Percentiles rank a stretch among this genome's conserved stretches.
Conservation (phyloP, 2,113 vertebrate genomes). For the Anarhynchus alexandrinus region DNA sequence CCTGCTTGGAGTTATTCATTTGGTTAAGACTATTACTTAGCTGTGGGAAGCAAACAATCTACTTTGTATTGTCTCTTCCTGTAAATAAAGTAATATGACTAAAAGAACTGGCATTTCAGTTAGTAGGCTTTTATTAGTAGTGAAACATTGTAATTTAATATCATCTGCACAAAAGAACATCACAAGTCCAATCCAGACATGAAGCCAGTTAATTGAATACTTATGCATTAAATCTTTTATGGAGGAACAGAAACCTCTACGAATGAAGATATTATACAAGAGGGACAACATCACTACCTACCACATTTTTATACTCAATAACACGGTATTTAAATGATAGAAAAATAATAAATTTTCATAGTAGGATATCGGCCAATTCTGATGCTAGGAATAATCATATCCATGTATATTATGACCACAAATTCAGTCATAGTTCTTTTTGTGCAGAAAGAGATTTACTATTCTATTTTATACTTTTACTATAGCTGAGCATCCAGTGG, state of each 20-base stretch:
- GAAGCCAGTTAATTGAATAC: background rate
- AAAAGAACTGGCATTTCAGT: background rate
- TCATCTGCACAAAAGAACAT: background rate
- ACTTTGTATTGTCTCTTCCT: background rate
- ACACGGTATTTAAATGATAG: background rate
- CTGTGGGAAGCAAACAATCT: background rate
- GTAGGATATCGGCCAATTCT: background rate
- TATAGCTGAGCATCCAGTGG: background rate
- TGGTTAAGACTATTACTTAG: background rate
- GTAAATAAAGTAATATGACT: background rate
- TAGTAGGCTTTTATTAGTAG: background rate
- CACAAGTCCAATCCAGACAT: background rate
- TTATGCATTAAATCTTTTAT: background rate
- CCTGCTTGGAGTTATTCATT: background rate
- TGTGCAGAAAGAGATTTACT: background rate
- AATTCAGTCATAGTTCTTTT: background rate
- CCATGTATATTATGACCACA: background rate
- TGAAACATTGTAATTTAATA: background rate
- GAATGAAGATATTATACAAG: background rate
- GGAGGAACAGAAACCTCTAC: background rate
- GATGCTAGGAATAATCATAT: background rate
- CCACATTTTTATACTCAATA: background rate
- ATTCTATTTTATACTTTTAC: background rate
- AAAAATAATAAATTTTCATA: background rate
- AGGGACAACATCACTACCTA: background rate